Evolutionary conservation across 2,888 invertebrate species (phyloP), one percentile per base, ranked within the genome.

Genomic region (Caenorhabditis drosophilae): DNA sequence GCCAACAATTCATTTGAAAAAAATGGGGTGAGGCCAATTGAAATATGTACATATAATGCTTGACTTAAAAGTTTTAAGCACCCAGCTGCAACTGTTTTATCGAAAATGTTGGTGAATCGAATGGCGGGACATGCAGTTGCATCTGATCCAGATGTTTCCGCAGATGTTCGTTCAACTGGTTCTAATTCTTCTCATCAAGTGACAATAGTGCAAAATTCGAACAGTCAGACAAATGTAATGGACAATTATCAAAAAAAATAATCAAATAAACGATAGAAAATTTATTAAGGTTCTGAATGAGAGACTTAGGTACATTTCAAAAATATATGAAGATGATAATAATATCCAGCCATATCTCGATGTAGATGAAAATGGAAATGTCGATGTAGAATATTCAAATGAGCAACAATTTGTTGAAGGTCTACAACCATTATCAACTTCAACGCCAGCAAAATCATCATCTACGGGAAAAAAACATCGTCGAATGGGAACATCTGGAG

Each of bases 1-100:
- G 44, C 44, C 49, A 60, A 60, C 26, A 61, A 51, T 31, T 55
- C 55, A 3, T 55, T 61, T 44, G 61, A 61, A 22, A 44, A 16
- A 27, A 38, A 38, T 25, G 40, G 40, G 4, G 44, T 18, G 18
- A 20, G 12, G 9, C 18, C 12, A n/a, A n/a, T n/a, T n/a, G n/a
- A n/a, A n/a, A n/a, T n/a, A n/a, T n/a, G n/a, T n/a, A n/a, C n/a
- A n/a, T n/a, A n/a, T n/a, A n/a, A n/a, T n/a, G n/a, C n/a, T n/a
- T n/a, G n/a, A n/a, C n/a, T n/a, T n/a, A n/a, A n/a, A n/a, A n/a
- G n/a, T n/a, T n/a, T n/a, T n/a, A n/a, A n/a, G 9, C 48, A 48
- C 16, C 48, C 48, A n/a, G 48, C 48, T 6, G 48, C 34, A 2
- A 18, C 48, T 4, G 36, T 48, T n/a, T 16, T 48, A 2, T 16